phyloP scores from a whole-genome alignment of 1,140 invertebrate species.

The Papilio aristodemus region DNA sequence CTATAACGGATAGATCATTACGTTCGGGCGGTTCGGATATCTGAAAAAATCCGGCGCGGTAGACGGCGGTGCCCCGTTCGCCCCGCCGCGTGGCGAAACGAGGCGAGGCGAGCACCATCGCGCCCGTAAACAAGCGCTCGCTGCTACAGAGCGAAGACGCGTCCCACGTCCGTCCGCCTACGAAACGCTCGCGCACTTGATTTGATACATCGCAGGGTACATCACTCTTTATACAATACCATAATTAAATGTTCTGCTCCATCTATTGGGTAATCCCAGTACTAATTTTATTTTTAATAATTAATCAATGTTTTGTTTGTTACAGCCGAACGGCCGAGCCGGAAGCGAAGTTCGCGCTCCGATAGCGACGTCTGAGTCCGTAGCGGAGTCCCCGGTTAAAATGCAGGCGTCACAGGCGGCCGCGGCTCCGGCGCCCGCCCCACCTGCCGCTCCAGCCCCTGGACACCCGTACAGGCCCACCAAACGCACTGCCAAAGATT shows the following conservation, averaged over 20 bases:
- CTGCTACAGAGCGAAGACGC: slow-evolving; percentile 49
- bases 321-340: slow-evolving; percentile 70
- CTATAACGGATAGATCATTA: slow-evolving; percentile 28
- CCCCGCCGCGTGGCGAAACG: slow-evolving; percentile 46
- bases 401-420: slow-evolving; percentile 69
- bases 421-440: slow-evolving; percentile 54
- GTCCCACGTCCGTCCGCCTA: slow-evolving; percentile 34
- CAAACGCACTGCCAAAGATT: slow-evolving; percentile 91
- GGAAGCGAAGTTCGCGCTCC: slow-evolving; percentile 68
- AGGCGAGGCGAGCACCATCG: slow-evolving; percentile 42
- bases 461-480: slow-evolving; percentile 75
- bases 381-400: slow-evolving; percentile 65
- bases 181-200: slow-evolving; percentile 3
- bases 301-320: slow-evolving; percentile 54
- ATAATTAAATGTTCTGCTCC: not conserved
- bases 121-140: slow-evolving; percentile 55
- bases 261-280: not conserved
- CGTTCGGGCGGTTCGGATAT: slow-evolving; percentile 20
- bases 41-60: slow-evolving; percentile 41
- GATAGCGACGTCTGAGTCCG: slow-evolving; percentile 65
- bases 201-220: not conserved
- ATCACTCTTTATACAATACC: not conserved
- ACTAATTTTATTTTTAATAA: slow-evolving; percentile 21
- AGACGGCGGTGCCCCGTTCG: slow-evolving; percentile 53
- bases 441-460: slow-evolving; percentile 61